These are phyloP conservation scores for Mimas tiliae DNA, from an alignment of 2,888 invertebrate genomes.

Conservation along the genomic window DNA sequence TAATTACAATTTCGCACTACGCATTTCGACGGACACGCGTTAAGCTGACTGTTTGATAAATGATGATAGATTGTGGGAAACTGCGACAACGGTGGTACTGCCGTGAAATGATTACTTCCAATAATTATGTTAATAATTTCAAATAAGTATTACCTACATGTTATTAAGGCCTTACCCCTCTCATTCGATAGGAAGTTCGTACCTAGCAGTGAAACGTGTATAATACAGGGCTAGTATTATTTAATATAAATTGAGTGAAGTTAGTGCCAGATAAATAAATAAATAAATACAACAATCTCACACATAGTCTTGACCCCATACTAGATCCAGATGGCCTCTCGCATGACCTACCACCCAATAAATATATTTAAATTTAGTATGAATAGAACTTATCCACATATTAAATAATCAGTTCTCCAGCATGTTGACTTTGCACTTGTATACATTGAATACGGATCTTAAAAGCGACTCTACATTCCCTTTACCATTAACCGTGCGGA, in stretches of 20 bases:
- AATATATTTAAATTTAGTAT: not conserved
- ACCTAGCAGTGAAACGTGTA: too few relatives aligned
- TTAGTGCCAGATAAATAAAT: too few relatives aligned
- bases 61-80: constrained; percentile 57
- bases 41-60: constrained; percentile 48
- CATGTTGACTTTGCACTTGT: constrained; percentile 40
- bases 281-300: too few relatives aligned
- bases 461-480: constrained; percentile 48
- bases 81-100: constrained; percentile 30
- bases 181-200: too few relatives aligned
- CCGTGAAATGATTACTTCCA: constrained; percentile 26
- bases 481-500: constrained; percentile 58
- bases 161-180: too few relatives aligned
- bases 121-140: not conserved
- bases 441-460: constrained; percentile 41
- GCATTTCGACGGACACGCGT: constrained; percentile 37
- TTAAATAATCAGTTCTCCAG: constrained; percentile 28
- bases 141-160: too few relatives aligned
- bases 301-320: too few relatives aligned
- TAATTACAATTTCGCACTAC: constrained; percentile 15
- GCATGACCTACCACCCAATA: too few relatives aligned
- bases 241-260: too few relatives aligned
- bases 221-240: too few relatives aligned
- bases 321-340: too few relatives aligned
- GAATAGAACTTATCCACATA: not conserved